phyloP scores from a whole-genome alignment of 1,140 invertebrate species.

The Magallana angulata region DNA sequence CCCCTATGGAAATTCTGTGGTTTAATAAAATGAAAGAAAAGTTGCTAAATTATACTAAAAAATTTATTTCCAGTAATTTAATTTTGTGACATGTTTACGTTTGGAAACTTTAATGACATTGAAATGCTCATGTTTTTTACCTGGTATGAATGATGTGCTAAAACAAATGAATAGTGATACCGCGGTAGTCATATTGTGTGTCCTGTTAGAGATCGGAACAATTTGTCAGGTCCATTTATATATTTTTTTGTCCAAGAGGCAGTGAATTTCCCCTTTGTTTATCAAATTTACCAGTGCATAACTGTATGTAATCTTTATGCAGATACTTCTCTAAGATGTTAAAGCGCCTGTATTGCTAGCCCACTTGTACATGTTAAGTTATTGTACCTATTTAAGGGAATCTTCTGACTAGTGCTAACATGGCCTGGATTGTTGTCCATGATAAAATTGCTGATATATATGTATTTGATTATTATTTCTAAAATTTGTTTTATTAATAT shows the following conservation, averaged over 20 bases:
- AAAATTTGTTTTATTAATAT: neutral
- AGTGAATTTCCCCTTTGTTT: neutral
- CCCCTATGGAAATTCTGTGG: neutral
- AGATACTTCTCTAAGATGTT: neutral
- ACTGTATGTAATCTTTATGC: neutral
- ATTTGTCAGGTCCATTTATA: neutral
- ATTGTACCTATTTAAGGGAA: neutral
- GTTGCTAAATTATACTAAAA: no score
- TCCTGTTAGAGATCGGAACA: no score
- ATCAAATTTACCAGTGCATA: neutral
- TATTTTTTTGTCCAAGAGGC: neutral
- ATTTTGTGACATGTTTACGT: no score
- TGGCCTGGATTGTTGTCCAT: constrained; percentile 11
- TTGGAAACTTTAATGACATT: no score
- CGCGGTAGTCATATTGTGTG: no score
- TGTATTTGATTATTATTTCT: neutral
- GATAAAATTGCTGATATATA: neutral
- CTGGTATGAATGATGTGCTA: no score
- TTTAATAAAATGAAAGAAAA: no score
- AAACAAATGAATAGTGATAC: no score
- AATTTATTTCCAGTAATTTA: no score
- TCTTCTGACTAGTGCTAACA: constrained; percentile 3
- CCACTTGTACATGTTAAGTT: neutral
- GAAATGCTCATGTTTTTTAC: no score
- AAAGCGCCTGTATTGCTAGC: neutral